Conservation (phyloP, 2,888 invertebrate species). For the Zaprionus lineosus region DNA sequence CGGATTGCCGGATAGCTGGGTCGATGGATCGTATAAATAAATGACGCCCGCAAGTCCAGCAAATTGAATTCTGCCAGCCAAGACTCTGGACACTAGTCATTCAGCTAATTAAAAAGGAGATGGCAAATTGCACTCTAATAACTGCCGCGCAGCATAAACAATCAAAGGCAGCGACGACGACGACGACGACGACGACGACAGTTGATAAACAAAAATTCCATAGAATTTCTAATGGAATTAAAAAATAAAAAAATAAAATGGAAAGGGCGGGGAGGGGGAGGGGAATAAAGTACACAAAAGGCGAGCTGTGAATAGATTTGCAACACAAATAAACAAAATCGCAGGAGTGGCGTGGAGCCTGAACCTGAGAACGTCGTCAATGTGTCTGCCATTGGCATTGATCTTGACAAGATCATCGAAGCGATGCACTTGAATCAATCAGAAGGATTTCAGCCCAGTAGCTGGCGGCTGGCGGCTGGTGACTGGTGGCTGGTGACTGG, state of each 20-base stretch:
- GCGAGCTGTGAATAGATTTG: slow-evolving; percentile 69
- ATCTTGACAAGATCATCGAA: slow-evolving; percentile 13
- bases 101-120: slow-evolving; percentile 55
- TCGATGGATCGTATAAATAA: slow-evolving; percentile 40
- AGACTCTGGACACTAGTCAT: too few relatives aligned
- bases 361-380: slow-evolving; percentile 22
- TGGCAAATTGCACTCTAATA: slow-evolving; percentile 54
- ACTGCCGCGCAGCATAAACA: slow-evolving; percentile 65
- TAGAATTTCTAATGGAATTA: slow-evolving; percentile 69
- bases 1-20: too few relatives aligned
- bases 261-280: too few relatives aligned
- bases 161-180: slow-evolving; percentile 38
- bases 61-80: slow-evolving; percentile 22
- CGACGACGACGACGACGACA: too few relatives aligned
- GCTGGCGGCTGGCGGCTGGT: background rate
- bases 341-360: slow-evolving; percentile 6
- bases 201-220: slow-evolving; percentile 45
- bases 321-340: slow-evolving; percentile 67
- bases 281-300: slow-evolving; percentile 1
- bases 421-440: slow-evolving; percentile 54
- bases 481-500: background rate
- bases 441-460: too few relatives aligned
- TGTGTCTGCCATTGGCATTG: slow-evolving; percentile 47
- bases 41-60: slow-evolving; percentile 27
- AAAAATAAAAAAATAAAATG: slow-evolving; percentile 40